Base-by-base conservation (phyloP, 1,140 invertebrate genomes). In the Sminthurides bifidus region DNA sequence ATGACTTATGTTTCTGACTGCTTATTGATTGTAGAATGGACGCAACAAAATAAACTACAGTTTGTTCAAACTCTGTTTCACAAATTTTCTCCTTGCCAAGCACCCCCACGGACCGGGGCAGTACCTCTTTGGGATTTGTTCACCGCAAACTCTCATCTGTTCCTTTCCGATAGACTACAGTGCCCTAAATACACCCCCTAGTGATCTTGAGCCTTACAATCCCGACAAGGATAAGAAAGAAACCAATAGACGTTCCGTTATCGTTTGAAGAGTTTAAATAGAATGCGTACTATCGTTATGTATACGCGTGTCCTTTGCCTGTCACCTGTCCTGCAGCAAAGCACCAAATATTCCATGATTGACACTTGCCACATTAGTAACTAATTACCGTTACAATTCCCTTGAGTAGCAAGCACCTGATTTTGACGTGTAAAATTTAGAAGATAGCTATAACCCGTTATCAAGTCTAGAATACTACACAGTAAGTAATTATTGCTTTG, bases 111-210 rank as follows among this genome's bases (percentile, higher is more conserved):
- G 82, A 23, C 81, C 81, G 6, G 82, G 82, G 1, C 80, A 83
- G 63, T 82, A 79, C 74, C 73, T 83, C 24, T 75, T 84, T 29
- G 81, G 80, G 24, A 75, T 79, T 14, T 73, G 76, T 14, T 74
- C 75, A 52, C 73, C 73, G n/a, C 71, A 74, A 27, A 68, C 75
- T 12, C 73, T 77, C 4, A 71, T 74, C 19, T 75, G 75, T 3
- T 74, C 76, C 37, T 84, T 82, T 66, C 82, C 82, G 0, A 79
- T 84, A 19, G 81, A 84, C 72, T 83, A 84, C 69, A 81, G 79
- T 61, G 81, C 81, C 10, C 72, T 84, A 52, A 83, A 83, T 68
- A 77, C 79, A 2, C 75, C 80, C 60, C 76, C 77, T 54, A 79
- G 78, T 44, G 79, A 80, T 65, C 65, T 82, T 45, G 81, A 83